phyloP scores from a whole-genome alignment of 2,113 vertebrate species.

The Cygnus buccinator region DNA sequence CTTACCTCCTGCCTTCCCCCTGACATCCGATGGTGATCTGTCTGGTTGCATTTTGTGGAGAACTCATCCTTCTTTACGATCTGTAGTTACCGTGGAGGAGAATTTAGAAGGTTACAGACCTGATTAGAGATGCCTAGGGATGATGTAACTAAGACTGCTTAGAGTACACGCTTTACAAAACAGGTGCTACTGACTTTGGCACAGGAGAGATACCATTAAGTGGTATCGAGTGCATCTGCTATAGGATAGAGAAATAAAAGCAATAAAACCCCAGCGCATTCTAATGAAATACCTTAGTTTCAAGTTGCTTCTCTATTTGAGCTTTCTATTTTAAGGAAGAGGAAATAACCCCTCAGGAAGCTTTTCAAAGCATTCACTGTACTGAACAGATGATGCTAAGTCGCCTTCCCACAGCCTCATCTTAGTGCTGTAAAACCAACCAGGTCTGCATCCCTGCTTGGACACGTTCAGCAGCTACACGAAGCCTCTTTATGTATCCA shows the following conservation, averaged over 20 bases:
- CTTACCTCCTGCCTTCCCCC: slow-evolving; percentile 95
- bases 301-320: neutral
- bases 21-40: slow-evolving; percentile 96
- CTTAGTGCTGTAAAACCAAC: neutral
- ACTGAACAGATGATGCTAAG: neutral
- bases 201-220: neutral
- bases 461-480: neutral
- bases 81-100: slow-evolving; percentile 64
- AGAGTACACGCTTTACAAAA: neutral
- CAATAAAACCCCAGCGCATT: neutral
- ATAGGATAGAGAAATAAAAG: neutral
- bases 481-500: neutral
- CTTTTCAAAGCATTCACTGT: neutral
- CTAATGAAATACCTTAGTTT: neutral
- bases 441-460: neutral
- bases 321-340: neutral
- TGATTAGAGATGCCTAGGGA: neutral
- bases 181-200: neutral
- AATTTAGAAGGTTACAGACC: neutral
- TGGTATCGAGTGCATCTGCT: accelerated
- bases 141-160: neutral
- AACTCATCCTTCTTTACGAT: slow-evolving; percentile 96
- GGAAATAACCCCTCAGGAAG: neutral
- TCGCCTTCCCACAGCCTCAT: neutral
- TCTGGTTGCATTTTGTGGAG: slow-evolving; percentile 98